Percentiles rank a stretch among this genome's conserved stretches.
Evolutionary conservation across 2,888 invertebrate genomes (phyloP).

Genomic region (Archips crataeganus): DNA sequence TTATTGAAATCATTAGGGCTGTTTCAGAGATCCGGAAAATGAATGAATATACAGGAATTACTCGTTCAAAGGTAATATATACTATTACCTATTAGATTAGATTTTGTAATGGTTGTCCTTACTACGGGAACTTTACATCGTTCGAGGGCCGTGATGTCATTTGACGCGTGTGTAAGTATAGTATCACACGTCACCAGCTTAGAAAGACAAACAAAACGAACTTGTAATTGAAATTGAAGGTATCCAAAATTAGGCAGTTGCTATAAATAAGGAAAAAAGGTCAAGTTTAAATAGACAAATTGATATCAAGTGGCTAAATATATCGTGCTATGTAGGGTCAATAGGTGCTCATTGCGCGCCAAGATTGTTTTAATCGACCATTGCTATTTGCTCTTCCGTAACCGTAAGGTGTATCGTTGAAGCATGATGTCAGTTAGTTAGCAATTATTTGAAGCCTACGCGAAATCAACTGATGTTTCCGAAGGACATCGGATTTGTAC

Average conservation of each 20-base stretch:
- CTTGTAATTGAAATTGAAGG: background rate
- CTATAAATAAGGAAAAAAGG: conserved; percentile 22
- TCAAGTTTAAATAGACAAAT: conserved; percentile 25
- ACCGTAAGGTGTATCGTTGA: background rate
- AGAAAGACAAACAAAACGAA: background rate
- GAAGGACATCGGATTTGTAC: conserved; percentile 4
- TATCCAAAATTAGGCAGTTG: conserved; percentile 9
- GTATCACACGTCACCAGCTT: background rate
- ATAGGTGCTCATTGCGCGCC: conserved; percentile 14
- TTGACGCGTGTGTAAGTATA: background rate
- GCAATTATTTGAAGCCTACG: conserved; percentile 10
- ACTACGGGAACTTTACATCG: background rate
- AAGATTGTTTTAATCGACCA: conserved; percentile 1
- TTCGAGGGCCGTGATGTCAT: background rate
- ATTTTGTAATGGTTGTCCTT: too few relatives aligned
- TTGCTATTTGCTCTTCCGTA: background rate
- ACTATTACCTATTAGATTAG: too few relatives aligned
- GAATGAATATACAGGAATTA: too few relatives aligned
- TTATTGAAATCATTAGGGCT: too few relatives aligned
- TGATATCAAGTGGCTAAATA: conserved; percentile 6
- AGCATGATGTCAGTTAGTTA: conserved; percentile 24
- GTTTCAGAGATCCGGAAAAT: too few relatives aligned
- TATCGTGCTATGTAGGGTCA: conserved; percentile 12
- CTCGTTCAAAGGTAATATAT: too few relatives aligned
- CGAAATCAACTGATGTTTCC: background rate